Evolutionary conservation across 1,140 invertebrate genomes (phyloP).

Genomic region (Macrocentrus cingulum): DNA sequence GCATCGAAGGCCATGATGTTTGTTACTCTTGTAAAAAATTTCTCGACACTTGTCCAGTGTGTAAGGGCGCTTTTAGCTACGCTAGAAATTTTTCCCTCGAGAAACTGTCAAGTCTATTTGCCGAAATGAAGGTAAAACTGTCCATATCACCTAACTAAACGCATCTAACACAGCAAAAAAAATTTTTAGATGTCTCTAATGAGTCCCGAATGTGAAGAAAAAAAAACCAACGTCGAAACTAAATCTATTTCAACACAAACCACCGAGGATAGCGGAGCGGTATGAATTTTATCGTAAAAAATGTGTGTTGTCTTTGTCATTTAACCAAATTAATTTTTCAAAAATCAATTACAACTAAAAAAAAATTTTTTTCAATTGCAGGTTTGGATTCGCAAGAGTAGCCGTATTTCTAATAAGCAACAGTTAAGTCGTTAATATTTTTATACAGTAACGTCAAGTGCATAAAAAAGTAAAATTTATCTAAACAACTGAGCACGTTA

Average conservation of each 20-base stretch:
- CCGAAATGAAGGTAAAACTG: slow-evolving; percentile 17
- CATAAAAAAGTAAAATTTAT: not conserved
- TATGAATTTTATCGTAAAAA: slow-evolving; percentile 5
- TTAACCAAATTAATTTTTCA: too few relatives aligned
- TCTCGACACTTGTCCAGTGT: slow-evolving; percentile 54
- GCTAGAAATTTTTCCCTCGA: slow-evolving; percentile 58
- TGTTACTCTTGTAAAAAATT: slow-evolving; percentile 54
- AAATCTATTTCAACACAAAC: slow-evolving; percentile 1
- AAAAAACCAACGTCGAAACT: not conserved
- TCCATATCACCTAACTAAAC: not conserved
- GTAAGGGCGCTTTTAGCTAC: slow-evolving; percentile 52
- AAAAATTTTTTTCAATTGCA: not conserved
- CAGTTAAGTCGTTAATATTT: too few relatives aligned
- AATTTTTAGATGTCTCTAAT: not conserved
- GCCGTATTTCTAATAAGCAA: too few relatives aligned
- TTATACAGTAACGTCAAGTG: too few relatives aligned
- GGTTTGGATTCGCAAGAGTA: too few relatives aligned
- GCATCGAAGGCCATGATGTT: slow-evolving; percentile 58
- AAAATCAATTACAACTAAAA: not conserved
- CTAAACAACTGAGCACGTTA: not conserved
- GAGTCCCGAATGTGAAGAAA: not conserved
- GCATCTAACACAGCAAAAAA: too few relatives aligned
- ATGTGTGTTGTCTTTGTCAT: not conserved
- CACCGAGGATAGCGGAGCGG: not conserved
- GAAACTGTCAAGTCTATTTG: slow-evolving; percentile 53